Conservation (phyloP, 2,113 vertebrate genomes). For the Neolamprologus longior region DNA sequence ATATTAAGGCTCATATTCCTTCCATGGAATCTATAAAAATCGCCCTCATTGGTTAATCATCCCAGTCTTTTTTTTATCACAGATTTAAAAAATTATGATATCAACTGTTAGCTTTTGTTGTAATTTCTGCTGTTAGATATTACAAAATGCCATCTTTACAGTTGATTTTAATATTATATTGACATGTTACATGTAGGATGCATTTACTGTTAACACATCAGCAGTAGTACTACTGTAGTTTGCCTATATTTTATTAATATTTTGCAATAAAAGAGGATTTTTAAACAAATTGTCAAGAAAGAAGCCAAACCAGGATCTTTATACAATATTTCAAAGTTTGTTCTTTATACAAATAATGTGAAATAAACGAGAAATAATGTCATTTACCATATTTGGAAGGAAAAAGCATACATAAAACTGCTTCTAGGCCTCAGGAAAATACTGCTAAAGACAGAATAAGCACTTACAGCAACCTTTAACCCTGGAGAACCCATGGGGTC, state of each 20-base stretch:
- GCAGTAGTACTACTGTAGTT: background rate
- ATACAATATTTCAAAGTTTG: no score
- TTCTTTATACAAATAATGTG: no score
- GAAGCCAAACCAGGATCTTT: background rate
- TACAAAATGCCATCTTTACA: background rate
- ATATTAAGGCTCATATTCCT: background rate
- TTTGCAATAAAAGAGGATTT: background rate
- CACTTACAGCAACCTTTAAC: background rate
- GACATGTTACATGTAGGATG: background rate
- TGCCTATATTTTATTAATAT: background rate
- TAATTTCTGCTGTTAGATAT: background rate
- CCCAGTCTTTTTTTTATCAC: background rate
- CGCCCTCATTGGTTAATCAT: background rate
- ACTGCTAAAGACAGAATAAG: background rate
- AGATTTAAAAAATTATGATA: background rate
- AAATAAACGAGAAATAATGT: background rate
- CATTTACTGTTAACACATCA: background rate
- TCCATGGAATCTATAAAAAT: background rate
- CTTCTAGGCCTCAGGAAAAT: background rate
- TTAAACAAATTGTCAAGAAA: background rate
- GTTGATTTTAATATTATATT: background rate
- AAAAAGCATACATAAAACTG: rapidly evolving
- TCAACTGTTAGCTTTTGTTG: background rate
- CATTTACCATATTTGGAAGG: background rate
- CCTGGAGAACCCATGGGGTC: no score